These are phyloP conservation scores for Lepidostoma basale DNA, from an alignment of 1,140 invertebrate species.

Conservation along the genomic window DNA sequence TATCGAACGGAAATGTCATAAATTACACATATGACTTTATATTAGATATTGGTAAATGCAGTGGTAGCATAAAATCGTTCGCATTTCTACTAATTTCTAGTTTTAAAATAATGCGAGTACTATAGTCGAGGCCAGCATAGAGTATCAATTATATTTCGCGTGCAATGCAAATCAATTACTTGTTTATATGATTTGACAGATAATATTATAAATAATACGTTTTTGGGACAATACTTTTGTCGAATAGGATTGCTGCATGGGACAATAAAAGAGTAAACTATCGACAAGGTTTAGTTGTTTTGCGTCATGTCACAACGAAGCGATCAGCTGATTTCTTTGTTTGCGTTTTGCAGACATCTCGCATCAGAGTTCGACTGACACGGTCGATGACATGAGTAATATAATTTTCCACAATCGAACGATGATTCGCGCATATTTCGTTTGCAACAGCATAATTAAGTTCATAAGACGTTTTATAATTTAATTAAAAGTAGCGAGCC, in stretches of 20 bases:
- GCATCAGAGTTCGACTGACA: slow-evolving; percentile 48
- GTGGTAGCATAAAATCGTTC: too few species aligned
- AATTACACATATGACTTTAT: too few species aligned
- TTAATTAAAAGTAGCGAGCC: slow-evolving; percentile 17
- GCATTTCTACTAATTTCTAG: too few species aligned
- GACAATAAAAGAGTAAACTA: not conserved
- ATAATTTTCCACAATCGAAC: slow-evolving; percentile 25
- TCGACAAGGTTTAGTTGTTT: slow-evolving; percentile 43
- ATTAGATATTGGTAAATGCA: too few species aligned
- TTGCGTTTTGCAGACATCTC: slow-evolving; percentile 58
- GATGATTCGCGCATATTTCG: slow-evolving; percentile 14
- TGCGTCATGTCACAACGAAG: slow-evolving; percentile 57
- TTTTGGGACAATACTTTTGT: not conserved
- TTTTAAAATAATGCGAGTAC: too few species aligned
- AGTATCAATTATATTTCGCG: too few species aligned
- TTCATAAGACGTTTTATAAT: slow-evolving; percentile 10
- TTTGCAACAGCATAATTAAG: not conserved
- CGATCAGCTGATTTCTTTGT: slow-evolving; percentile 83
- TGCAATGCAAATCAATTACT: slow-evolving; percentile 19
- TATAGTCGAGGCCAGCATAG: too few species aligned
- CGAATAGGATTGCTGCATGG: not conserved
- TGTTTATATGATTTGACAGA: slow-evolving; percentile 12
- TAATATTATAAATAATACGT: not conserved
- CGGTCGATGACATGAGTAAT: slow-evolving; percentile 61
- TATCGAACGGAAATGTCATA: too few species aligned